Evolutionary conservation across 2,888 invertebrate species (phyloP).

Genomic region (Eremobia ochroleuca): DNA sequence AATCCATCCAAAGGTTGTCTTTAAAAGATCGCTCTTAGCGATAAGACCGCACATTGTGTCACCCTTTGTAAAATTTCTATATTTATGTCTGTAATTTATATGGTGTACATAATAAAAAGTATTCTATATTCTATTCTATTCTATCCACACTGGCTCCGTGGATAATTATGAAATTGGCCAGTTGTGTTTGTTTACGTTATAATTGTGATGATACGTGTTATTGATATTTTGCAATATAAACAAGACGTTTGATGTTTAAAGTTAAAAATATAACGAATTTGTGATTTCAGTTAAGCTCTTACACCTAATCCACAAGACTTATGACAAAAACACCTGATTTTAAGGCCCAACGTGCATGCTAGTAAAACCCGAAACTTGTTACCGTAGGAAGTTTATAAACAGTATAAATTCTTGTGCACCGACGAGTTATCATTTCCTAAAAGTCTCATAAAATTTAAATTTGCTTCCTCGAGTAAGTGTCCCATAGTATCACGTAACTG

Average conservation of each 20-base stretch:
- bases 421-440: conserved; percentile 54
- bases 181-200: neutral
- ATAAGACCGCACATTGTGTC: no score
- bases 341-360: conserved; percentile 18
- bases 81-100: no score
- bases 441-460: conserved; percentile 61
- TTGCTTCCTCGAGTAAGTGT: conserved; percentile 36
- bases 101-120: no score
- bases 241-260: neutral
- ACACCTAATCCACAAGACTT: neutral
- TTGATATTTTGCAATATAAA: neutral
- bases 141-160: neutral
- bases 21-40: no score
- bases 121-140: no score
- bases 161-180: neutral
- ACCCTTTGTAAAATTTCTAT: no score
- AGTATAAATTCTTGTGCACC: conserved; percentile 44
- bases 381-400: conserved; percentile 49
- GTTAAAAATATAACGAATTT: neutral
- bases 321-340: neutral
- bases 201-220: neutral
- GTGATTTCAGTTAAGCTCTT: neutral
- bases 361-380: conserved; percentile 42
- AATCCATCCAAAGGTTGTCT: no score
- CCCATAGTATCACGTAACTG: conserved; percentile 40